Evolutionary conservation across 2,797 vertebrate genomes (phyloP), one percentile per base, ranked within the genome.

Genomic region (Sebastes steindachneri): DNA sequence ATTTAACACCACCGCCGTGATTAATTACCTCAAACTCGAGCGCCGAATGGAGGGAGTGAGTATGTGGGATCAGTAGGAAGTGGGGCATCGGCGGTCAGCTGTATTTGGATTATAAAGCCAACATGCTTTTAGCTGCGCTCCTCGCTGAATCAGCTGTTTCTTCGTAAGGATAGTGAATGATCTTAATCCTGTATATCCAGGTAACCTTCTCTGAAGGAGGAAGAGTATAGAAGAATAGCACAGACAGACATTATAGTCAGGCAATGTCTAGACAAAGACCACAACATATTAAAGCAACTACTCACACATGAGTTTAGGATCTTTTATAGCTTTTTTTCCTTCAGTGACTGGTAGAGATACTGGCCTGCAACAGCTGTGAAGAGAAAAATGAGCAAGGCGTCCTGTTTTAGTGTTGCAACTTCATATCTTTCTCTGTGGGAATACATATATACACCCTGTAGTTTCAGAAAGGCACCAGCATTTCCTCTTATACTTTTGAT

Each of bases 141-240:
- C 74, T 69, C 83, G 90, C 92, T 92, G 93, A 94, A 82, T 92
- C 92, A 94, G 93, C 91, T 73, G 69, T 90, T 93, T 88, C 88
- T 73, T 62, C 11, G 1, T 63, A 51, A 73, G 83, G 86, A 91
- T 77, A 85, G 87, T 89, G 91, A 94, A 93, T 89, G 83, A 93
- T 94, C 88, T 90, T 93, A 92, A 94, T 93, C 82, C 83, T 87
- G 78, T 92, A 89, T 81, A 90, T 89, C 73, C 80, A 87, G 88
- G 87, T 92, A 91, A 89, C 85, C 87, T 90, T 92, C 75, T 82
- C 80, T 83, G 83, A 89, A 87, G 77, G 81, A 86, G 76, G 67
- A 82, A 41, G 67, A 58, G 68, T 19, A 14, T 41, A 73, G 59
- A 59, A 75, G 28, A 86, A 64, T 67, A 76, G 73, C 21, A 35